These are phyloP conservation scores for Clivina fossor DNA, from an alignment of 2,888 invertebrate genomes.

Conservation along the genomic window DNA sequence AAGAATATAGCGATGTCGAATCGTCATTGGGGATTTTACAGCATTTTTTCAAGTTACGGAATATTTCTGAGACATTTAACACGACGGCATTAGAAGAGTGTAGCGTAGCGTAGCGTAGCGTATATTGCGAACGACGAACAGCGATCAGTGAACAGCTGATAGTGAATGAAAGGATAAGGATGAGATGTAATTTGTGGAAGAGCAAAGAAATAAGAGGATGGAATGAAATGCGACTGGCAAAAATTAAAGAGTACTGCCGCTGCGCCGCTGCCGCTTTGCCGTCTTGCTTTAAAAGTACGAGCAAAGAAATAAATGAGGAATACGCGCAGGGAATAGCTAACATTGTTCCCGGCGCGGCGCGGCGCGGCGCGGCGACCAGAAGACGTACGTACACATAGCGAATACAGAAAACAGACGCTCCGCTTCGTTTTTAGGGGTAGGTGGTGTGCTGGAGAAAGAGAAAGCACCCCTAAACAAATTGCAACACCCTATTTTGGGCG, in stretches of 20 bases:
- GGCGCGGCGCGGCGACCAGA: neutral
- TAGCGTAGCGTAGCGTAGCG: no score
- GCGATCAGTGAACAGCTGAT: no score
- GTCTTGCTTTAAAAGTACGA: slow-evolving; percentile 46
- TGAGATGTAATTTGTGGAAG: slow-evolving; percentile 47
- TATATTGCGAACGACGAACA: no score
- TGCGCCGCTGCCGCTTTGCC: slow-evolving; percentile 22
- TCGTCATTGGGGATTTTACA: slow-evolving; percentile 37
- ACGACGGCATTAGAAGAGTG: slow-evolving; percentile 40
- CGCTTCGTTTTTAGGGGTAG: neutral
- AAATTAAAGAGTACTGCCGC: slow-evolving; percentile 48
- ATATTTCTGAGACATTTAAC: slow-evolving; percentile 51
- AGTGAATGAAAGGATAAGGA: slow-evolving; percentile 39
- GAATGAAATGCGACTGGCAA: slow-evolving; percentile 47
- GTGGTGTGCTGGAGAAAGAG: neutral
- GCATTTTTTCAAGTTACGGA: slow-evolving; percentile 44
- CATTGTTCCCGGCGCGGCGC: no score
- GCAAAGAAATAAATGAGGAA: slow-evolving; percentile 47
- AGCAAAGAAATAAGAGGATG: slow-evolving; percentile 45
- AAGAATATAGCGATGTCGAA: slow-evolving; percentile 13
- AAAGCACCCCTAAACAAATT: slow-evolving; percentile 20
- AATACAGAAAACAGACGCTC: neutral
- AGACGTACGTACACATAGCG: neutral
- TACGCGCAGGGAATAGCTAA: slow-evolving; percentile 46
- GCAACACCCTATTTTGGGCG: slow-evolving; percentile 22